Conservation (phyloP, 2,113 vertebrate species). For the Chloropsis cyanopogon region DNA sequence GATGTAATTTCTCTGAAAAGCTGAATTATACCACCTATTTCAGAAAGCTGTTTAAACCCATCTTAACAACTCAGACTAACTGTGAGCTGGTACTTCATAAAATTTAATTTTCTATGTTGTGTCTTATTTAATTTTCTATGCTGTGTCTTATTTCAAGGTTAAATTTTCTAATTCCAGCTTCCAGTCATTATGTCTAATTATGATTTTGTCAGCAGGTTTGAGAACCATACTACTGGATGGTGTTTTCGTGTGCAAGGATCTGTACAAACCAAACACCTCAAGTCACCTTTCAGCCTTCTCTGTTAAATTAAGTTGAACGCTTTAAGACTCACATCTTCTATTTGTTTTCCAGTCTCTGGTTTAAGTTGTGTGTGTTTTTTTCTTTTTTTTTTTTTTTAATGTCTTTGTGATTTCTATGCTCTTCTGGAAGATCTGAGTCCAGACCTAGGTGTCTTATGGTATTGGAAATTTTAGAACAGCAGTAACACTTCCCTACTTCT, state of each 20-base stretch:
- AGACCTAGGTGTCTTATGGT: background rate
- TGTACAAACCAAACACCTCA: background rate
- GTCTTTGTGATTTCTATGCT: background rate
- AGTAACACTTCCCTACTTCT: background rate
- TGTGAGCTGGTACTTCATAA: background rate
- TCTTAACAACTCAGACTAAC: background rate
- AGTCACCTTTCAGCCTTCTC: background rate
- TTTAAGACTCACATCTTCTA: background rate
- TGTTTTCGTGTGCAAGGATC: background rate
- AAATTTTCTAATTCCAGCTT: background rate
- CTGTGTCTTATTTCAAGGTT: background rate
- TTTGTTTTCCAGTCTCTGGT: background rate
- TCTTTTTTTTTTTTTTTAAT: background rate
- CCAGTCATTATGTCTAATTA: conserved; percentile 3
- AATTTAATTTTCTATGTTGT: background rate
- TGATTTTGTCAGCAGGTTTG: background rate
- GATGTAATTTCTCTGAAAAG: background rate
- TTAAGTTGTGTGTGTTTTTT: background rate
- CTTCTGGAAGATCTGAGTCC: background rate
- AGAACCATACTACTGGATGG: background rate
- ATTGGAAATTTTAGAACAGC: background rate
- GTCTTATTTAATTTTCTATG: background rate
- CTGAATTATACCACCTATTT: background rate
- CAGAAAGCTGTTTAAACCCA: background rate
- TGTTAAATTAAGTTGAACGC: background rate